phyloP scores from a whole-genome alignment of 2,888 invertebrate genomes.

The Eristalis pertinax region DNA sequence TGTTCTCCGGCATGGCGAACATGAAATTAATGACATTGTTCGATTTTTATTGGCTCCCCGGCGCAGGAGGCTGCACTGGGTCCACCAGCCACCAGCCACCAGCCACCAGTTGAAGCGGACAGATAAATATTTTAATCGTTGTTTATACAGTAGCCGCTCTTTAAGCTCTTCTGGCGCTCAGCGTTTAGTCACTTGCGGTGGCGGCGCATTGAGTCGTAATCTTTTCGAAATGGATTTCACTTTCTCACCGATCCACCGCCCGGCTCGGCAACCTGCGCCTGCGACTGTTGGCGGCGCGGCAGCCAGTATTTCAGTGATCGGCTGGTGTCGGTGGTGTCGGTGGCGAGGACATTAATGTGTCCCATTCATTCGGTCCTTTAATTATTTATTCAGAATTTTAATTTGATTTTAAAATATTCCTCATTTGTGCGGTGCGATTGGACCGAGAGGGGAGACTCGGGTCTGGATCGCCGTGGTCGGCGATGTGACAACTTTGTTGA shows the following conservation, averaged over 20 bases:
- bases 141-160: constrained; percentile 72
- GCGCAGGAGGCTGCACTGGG: not conserved
- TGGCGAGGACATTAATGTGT: constrained; percentile 63
- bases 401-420: constrained; percentile 71
- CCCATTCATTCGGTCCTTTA: constrained; percentile 64
- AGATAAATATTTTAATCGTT: constrained; percentile 71
- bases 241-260: constrained; percentile 25
- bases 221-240: constrained; percentile 61
- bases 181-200: constrained; percentile 60
- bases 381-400: constrained; percentile 73
- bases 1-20: constrained; percentile 69
- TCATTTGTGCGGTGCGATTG: constrained; percentile 14
- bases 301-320: not conserved
- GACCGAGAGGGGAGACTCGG: not conserved
- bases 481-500: constrained; percentile 47
- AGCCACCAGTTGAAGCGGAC: constrained; percentile 11
- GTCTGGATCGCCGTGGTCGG: not conserved
- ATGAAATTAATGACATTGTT: constrained; percentile 72
- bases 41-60: constrained; percentile 66
- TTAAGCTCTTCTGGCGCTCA: constrained; percentile 63
- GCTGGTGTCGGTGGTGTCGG: constrained; percentile 6
- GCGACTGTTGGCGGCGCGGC: constrained; percentile 44
- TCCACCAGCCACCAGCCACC: constrained; percentile 9
- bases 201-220: constrained; percentile 54
- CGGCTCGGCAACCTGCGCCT: not conserved